Evolutionary conservation across 2,888 invertebrate genomes (phyloP).

Genomic region (Athripsodes cinereus): DNA sequence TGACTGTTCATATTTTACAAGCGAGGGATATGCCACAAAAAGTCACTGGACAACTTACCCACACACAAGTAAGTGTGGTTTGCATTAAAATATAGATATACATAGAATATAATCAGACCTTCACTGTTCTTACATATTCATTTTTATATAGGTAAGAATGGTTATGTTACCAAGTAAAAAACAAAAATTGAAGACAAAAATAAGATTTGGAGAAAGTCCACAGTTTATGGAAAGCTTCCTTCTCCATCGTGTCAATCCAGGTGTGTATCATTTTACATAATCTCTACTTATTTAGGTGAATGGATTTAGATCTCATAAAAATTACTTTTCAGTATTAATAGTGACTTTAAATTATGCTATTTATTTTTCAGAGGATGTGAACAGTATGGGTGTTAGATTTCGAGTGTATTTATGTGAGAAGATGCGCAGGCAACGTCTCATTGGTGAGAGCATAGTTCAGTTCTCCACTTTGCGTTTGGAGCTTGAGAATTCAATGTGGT

Average conservation of each 20-base stretch:
- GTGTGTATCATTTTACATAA: constrained; percentile 37
- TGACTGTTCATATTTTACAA: constrained; percentile 88
- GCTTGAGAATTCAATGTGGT: constrained; percentile 84
- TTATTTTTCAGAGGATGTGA: constrained; percentile 72
- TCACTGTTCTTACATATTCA: too few species aligned
- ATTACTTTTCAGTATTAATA: neutral
- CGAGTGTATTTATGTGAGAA: constrained; percentile 89
- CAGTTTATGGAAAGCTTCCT: constrained; percentile 92
- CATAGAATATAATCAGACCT: too few species aligned
- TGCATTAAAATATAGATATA: neutral
- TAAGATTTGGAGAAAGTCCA: constrained; percentile 83
- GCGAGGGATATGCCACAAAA: constrained; percentile 73
- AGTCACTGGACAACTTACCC: constrained; percentile 60
- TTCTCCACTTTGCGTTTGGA: constrained; percentile 87
- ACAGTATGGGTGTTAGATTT: constrained; percentile 84
- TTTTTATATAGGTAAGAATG: constrained; percentile 77
- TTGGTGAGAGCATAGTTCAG: constrained; percentile 86
- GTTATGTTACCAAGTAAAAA: constrained; percentile 87
- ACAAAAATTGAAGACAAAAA: constrained; percentile 91
- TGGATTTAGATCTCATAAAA: neutral
- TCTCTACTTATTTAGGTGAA: neutral
- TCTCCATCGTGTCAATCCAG: constrained; percentile 84
- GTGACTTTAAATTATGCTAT: neutral
- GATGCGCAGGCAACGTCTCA: constrained; percentile 84
- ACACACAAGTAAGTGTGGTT: constrained; percentile 52